Base-by-base conservation (phyloP, 2,797 vertebrate genomes). In the Pangasius sanitwongsei region DNA sequence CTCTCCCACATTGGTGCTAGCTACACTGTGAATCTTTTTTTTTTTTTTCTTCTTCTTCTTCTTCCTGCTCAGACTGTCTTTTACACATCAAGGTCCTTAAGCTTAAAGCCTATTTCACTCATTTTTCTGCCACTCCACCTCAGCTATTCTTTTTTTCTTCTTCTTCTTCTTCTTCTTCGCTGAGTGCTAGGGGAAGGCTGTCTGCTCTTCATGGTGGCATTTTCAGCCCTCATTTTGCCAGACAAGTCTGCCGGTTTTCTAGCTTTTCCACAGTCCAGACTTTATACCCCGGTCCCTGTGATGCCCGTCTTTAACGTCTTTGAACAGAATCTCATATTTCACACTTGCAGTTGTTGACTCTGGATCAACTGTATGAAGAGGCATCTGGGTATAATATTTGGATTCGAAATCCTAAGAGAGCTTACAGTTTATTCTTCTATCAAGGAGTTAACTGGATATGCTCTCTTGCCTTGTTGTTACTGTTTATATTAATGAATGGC, bases 1-100 rank as follows among this genome's bases (percentile, higher is more conserved):
- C 95, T 96, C 95, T 97, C 96, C 96, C 96, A 97, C 96, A 97
- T 97, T 98, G 98, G 98, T 99, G 98, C 98, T 99, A 98, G 97
- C 98, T 97, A 98, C 97, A 99, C 98, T 98, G 98, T 99, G 98
- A 99, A 97, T 96, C 95, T 93, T 94, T 95, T 94, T 28, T 57
- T 31, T 92, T 59, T 61, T 37, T 93, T 94, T 95, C 94, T 28
- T 57, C 23, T 92, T 59, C 37, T 37, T 41, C 11, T 18, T 11
- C 13, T 15, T 16, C 96, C 96, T 96, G 95, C 96, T 95, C 96
- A 95, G 95, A 96, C 95, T 95, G 94, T 95, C 96, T 92, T 95
- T 97, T 96, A 95, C 95, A 94, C 95, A 94, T 95, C 93, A 96
- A 93, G 80, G 85, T 59, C 53, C 48, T 89, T 63, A 63, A 87